phyloP scores from a whole-genome alignment of 2,888 invertebrate species.

The Cheilosia vulpina region DNA sequence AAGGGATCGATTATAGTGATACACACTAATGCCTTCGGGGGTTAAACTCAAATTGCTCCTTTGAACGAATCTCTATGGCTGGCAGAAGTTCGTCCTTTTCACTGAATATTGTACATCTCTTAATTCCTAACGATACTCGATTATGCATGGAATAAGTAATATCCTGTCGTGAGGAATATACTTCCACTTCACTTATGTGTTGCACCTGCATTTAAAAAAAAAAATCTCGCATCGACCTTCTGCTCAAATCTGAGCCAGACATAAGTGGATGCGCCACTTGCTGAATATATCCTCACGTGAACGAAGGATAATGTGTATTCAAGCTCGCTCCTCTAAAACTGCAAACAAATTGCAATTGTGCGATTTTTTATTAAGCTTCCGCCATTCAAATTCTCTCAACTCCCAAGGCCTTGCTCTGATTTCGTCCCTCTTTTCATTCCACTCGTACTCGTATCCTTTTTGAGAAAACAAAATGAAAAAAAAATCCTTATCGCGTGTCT shows the following conservation, averaged over 20 bases:
- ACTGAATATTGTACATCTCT: constrained; percentile 57
- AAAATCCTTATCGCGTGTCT: constrained; percentile 65
- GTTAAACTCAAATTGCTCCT: constrained; percentile 18
- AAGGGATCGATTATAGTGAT: constrained; percentile 65
- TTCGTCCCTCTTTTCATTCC: constrained; percentile 20
- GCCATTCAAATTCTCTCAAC: not conserved
- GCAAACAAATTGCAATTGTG: constrained; percentile 46
- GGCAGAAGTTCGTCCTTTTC: not conserved
- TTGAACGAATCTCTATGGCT: not conserved
- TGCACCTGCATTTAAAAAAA: constrained; percentile 45
- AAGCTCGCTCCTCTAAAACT: constrained; percentile 14
- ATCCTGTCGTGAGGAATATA: constrained; percentile 12
- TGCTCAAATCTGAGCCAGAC: constrained; percentile 8
- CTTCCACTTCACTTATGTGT: constrained; percentile 17
- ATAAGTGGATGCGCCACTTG: constrained; percentile 25
- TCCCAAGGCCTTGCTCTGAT: constrained; percentile 46
- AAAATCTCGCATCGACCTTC: not conserved
- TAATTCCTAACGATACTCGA: constrained; percentile 69
- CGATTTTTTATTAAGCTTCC: constrained; percentile 47
- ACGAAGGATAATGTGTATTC: not conserved
- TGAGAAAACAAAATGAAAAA: not conserved
- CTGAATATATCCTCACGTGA: constrained; percentile 13
- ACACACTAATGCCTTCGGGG: constrained; percentile 45
- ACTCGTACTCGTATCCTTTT: constrained; percentile 12
- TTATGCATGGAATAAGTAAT: constrained; percentile 73